Evolutionary conservation across 2,888 invertebrate species (phyloP).

Genomic region (Hydrotaea cyrtoneurina): DNA sequence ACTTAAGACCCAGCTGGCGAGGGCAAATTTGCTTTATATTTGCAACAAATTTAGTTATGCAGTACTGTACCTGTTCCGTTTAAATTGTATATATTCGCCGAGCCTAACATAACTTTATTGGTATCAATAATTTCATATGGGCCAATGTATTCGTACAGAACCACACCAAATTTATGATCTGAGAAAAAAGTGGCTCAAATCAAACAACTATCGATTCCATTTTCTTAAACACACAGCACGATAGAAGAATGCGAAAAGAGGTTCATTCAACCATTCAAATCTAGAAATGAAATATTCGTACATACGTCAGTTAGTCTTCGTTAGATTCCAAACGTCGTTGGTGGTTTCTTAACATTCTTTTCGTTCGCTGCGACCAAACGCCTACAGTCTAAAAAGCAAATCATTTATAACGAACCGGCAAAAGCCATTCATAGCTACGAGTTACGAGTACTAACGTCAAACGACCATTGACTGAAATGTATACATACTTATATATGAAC

Average conservation of each 20-base stretch:
- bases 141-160: too few species aligned
- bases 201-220: background rate
- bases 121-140: too few species aligned
- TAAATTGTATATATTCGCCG: too few species aligned
- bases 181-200: too few species aligned
- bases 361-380: conserved; percentile 31
- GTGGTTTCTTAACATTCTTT: conserved; percentile 47
- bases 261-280: conserved; percentile 47
- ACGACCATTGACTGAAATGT: conserved; percentile 8
- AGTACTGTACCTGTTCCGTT: too few species aligned
- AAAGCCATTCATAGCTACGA: conserved; percentile 18
- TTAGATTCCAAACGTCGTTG: conserved; percentile 45
- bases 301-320: background rate
- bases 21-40: too few species aligned
- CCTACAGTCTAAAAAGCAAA: conserved; percentile 52
- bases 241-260: background rate
- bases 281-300: conserved; percentile 13
- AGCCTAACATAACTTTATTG: too few species aligned
- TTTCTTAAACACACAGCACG: background rate
- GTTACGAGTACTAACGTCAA: background rate
- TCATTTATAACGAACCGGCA: conserved; percentile 30
- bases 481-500: background rate
- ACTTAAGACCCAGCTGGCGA: too few species aligned
- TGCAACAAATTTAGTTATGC: too few species aligned
- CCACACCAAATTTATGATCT: too few species aligned